These are phyloP conservation scores for Mayetiola destructor DNA, from an alignment of 2,888 invertebrate species.

Conservation along the genomic window DNA sequence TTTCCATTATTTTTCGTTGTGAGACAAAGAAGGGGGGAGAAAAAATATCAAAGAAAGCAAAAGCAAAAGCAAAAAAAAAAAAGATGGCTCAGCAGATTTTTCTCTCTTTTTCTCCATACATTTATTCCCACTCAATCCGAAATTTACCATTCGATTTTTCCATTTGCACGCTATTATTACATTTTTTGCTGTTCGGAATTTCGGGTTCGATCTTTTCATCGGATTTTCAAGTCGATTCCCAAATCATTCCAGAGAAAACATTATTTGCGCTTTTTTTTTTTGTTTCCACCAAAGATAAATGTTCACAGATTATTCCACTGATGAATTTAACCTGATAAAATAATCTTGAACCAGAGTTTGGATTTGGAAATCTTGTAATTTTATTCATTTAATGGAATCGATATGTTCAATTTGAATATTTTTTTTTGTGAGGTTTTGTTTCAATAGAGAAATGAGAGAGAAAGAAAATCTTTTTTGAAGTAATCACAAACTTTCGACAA, in stretches of 20 bases:
- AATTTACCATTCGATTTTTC: too few relatives aligned
- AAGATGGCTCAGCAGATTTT: conserved; percentile 13
- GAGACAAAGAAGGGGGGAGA: neutral
- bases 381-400: too few relatives aligned
- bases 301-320: conserved; percentile 10
- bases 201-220: neutral
- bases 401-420: too few relatives aligned
- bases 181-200: too few relatives aligned
- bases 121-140: neutral
- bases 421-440: too few relatives aligned
- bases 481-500: too few relatives aligned
- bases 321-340: conserved; percentile 3
- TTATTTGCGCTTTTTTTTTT: neutral
- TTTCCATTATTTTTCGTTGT: conserved; percentile 1
- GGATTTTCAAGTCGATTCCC: neutral
- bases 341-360: neutral
- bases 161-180: too few relatives aligned
- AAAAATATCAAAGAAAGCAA: too few relatives aligned
- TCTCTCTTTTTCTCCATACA: neutral
- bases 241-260: neutral
- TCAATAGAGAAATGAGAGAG: too few relatives aligned
- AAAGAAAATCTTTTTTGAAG: too few relatives aligned
- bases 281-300: conserved; percentile 1
- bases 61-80: neutral
- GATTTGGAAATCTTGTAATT: too few relatives aligned